Percentiles rank a stretch among this genome's conserved stretches.
Conservation (phyloP, 53 echinoderm and acorn worm genomes). For the Antedon mediterranea region DNA sequence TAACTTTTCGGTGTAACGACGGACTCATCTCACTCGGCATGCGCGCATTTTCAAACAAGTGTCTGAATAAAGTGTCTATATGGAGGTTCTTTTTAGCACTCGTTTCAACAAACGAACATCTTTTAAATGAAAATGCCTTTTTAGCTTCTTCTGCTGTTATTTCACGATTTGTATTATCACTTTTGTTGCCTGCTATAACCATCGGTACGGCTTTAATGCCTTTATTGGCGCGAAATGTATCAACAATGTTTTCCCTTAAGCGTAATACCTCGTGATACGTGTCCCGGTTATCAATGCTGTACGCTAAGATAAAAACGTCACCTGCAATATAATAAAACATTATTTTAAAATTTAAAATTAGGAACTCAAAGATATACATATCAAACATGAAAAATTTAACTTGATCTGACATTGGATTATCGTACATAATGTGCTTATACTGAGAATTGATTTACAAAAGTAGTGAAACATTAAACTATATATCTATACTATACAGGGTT, state of each 20-base stretch:
- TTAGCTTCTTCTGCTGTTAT: constrained; percentile 41
- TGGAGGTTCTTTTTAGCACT: constrained; percentile 43
- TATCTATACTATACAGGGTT: too few species aligned
- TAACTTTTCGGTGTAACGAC: constrained; percentile 44
- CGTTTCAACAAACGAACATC: constrained; percentile 45
- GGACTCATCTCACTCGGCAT: constrained; percentile 64
- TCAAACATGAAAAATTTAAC: too few species aligned
- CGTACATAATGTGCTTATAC: too few species aligned
- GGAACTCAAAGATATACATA: not conserved
- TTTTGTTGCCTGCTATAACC: constrained; percentile 59
- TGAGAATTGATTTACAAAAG: too few species aligned
- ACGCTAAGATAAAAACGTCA: constrained; percentile 93
- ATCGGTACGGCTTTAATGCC: constrained; percentile 54
- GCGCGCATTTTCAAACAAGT: constrained; percentile 42
- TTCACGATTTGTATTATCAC: constrained; percentile 30
- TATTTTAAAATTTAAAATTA: not conserved
- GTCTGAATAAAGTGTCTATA: constrained; percentile 35
- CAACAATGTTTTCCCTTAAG: constrained; percentile 76
- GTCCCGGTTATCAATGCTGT: constrained; percentile 85
- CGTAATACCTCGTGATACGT: constrained; percentile 77
- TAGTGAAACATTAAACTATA: too few species aligned
- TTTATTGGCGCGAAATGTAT: constrained; percentile 64
- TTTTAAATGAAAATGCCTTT: constrained; percentile 23
- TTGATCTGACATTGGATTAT: too few species aligned
- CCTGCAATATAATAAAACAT: constrained; percentile 29